Base-by-base conservation (phyloP, 2,888 invertebrate species). In the Zootermopsis nevadensis region DNA sequence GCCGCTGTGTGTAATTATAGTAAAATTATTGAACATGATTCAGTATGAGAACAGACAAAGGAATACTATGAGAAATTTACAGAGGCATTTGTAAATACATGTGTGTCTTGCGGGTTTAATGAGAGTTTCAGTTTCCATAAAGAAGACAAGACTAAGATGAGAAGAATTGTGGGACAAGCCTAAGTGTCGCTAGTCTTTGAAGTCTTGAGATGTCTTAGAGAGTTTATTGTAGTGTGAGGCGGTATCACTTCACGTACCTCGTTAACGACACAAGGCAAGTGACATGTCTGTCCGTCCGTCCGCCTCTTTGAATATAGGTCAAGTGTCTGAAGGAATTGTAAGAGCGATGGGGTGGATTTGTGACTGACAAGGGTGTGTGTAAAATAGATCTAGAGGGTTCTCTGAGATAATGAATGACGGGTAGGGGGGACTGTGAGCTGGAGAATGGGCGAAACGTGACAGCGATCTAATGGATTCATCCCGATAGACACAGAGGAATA, bases 251-350 rank as follows among this genome's bases (percentile, higher is more conserved):
- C 33, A 69, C 69, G 27, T 69, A 10, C 22, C 69, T 69, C 33
- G 69, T 69, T 69, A 69, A 31, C 69, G 69, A 69, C 15, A 69
- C 69, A 69, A 69, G 69, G 69, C 69, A 69, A 69, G 33, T 69
- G 69, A 69, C 33, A 69, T 1, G 69, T 33, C 69, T 33, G 69
- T 69, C 69, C 19, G 69, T 69, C 69, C 24, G 30, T 33, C 33
- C 24, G 24, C 24, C 10, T 66, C 8, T 67, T 4, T 69, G 33
- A 27, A 27, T 69, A 22, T 69, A 33, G 69, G 33, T 69, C 69
- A 69, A 69, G 69, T 69, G 69, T 69, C 69, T 22, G 31, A 31
- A 33, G 69, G 69, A 69, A 69, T n/a, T n/a, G n/a, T 27, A 3
- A 6, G n/a, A 27, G 7, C 7, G 27, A 6, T n/a, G n/a, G n/a